phyloP scores from a whole-genome alignment of 2,888 invertebrate species.

The Alcis repandata region DNA sequence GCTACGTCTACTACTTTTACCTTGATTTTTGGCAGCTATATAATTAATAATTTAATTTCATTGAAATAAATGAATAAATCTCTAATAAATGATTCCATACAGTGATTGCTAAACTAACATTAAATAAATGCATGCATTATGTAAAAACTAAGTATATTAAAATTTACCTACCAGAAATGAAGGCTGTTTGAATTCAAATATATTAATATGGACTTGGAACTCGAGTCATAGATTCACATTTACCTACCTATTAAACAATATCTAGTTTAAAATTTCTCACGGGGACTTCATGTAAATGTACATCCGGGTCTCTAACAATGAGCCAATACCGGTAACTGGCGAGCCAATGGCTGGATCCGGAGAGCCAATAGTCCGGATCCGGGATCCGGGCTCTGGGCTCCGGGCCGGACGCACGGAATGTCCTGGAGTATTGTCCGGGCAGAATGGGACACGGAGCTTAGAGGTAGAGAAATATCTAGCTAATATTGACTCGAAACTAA shows the following conservation, averaged over 20 bases:
- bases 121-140: too few relatives aligned
- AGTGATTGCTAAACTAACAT: too few relatives aligned
- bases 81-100: too few relatives aligned
- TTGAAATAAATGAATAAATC: too few relatives aligned
- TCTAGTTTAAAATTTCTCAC: not conserved
- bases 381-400: constrained; percentile 7
- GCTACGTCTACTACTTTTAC: too few relatives aligned
- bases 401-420: constrained; percentile 22
- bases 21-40: too few relatives aligned
- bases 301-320: constrained; percentile 11
- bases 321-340: constrained; percentile 8
- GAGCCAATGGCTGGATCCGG: constrained; percentile 11
- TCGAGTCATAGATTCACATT: too few relatives aligned
- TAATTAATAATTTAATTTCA: too few relatives aligned
- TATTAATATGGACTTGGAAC: too few relatives aligned
- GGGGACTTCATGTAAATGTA: not conserved
- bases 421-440: constrained; percentile 26
- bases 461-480: not conserved
- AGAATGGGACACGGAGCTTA: constrained; percentile 5
- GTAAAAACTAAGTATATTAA: too few relatives aligned
- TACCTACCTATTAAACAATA: not conserved
- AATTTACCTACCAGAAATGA: too few relatives aligned
- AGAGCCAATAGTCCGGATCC: constrained; percentile 5
- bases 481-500: not conserved
- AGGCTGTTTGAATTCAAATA: too few relatives aligned